Conservation (phyloP, 2,113 vertebrate genomes). For the Noctilio leporinus region DNA sequence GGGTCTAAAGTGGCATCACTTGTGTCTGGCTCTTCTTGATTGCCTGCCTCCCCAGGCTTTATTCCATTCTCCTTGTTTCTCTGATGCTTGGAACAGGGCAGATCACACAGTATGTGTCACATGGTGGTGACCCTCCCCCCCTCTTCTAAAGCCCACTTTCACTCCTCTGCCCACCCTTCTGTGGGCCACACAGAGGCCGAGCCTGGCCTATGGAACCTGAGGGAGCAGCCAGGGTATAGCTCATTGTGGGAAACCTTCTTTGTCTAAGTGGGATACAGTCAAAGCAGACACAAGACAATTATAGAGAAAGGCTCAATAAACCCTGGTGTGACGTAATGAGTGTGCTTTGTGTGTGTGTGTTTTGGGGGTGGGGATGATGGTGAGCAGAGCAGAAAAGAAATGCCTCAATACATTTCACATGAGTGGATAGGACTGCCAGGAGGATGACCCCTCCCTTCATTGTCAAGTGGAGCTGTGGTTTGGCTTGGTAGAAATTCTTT, state of each 20-base stretch:
- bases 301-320: neutral
- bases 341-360: neutral
- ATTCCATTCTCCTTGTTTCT: neutral
- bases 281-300: neutral
- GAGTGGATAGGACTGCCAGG: neutral
- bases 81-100: neutral
- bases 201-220: neutral
- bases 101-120: neutral
- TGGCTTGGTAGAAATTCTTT: neutral
- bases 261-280: neutral
- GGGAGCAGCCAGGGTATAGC: neutral
- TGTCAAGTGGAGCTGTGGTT: neutral
- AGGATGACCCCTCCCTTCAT: neutral
- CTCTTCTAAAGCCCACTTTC: neutral
- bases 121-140: neutral
- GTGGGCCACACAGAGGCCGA: neutral
- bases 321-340: neutral
- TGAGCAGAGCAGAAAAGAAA: neutral
- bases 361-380: neutral
- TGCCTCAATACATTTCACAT: neutral
- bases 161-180: neutral
- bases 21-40: neutral
- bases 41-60: neutral
- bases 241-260: neutral
- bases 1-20: neutral